Conservation (phyloP, 1,140 invertebrate species). For the Araneus ventricosus region DNA sequence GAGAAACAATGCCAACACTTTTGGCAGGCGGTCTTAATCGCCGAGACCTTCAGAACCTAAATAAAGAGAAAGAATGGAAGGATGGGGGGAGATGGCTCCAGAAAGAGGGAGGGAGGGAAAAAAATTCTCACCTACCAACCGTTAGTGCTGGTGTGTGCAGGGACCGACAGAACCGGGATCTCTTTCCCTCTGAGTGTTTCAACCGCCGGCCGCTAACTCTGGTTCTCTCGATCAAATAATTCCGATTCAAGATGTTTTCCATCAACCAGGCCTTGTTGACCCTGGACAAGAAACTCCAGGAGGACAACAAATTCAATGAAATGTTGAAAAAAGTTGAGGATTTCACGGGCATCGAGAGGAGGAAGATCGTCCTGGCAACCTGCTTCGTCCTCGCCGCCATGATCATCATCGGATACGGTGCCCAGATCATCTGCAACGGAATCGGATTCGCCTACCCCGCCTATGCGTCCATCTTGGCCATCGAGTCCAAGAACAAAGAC, state of each 20-base stretch:
- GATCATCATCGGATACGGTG: slow-evolving; percentile 96
- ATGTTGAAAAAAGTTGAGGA: slow-evolving; percentile 87
- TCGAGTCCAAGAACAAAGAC: slow-evolving; percentile 88
- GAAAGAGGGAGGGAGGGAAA: slow-evolving; percentile 40
- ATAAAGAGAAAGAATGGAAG: slow-evolving; percentile 73
- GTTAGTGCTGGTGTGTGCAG: neutral
- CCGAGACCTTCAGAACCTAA: slow-evolving; percentile 67
- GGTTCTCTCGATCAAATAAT: neutral
- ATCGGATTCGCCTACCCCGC: slow-evolving; percentile 99
- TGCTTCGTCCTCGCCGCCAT: slow-evolving; percentile 78
- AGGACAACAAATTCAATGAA: slow-evolving; percentile 88
- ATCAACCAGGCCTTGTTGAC: slow-evolving; percentile 75
- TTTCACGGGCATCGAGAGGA: slow-evolving; percentile 90
- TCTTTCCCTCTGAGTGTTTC: neutral
- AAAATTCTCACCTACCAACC: slow-evolving; percentile 22
- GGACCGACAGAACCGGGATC: neutral
- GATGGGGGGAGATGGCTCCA: neutral
- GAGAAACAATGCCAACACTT: slow-evolving; percentile 69
- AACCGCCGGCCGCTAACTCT: too few relatives aligned
- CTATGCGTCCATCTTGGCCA: slow-evolving; percentile 91
- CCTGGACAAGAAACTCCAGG: slow-evolving; percentile 86
- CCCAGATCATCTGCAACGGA: slow-evolving; percentile 96
- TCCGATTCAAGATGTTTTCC: slow-evolving; percentile 50
- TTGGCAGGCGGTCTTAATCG: slow-evolving; percentile 66
- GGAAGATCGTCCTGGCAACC: slow-evolving; percentile 91